A percentile compares a stretch with the other conserved stretches of the same genome.
These are phyloP conservation scores for Oreamnos americanus DNA, from an alignment of 2,113 vertebrate species.

Conservation along the genomic window DNA sequence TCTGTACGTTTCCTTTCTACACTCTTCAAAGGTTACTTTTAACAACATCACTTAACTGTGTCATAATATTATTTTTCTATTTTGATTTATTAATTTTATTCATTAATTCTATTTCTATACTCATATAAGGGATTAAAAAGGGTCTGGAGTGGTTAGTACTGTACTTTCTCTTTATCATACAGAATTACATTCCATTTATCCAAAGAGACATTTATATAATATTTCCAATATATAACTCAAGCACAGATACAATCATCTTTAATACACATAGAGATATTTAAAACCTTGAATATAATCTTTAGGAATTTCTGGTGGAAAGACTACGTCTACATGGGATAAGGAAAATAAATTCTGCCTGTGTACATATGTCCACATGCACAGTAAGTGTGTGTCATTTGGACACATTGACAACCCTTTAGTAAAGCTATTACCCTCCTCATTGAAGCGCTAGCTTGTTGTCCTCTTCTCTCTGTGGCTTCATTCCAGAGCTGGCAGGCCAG, in stretches of 20 bases:
- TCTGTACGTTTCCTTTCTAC: neutral
- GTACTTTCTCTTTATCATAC: neutral
- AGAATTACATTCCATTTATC: neutral
- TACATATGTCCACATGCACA: neutral
- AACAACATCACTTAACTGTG: neutral
- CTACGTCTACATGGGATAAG: neutral
- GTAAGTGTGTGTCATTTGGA: neutral
- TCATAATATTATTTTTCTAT: neutral
- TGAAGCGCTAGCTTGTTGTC: neutral
- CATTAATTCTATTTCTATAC: neutral
- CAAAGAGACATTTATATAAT: neutral
- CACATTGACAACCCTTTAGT: neutral
- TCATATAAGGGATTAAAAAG: neutral
- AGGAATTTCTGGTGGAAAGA: neutral
- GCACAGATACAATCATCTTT: neutral
- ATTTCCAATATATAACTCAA: neutral
- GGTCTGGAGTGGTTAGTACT: neutral
- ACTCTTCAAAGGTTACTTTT: neutral
- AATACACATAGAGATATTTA: neutral
- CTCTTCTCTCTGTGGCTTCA: neutral
- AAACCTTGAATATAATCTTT: neutral
- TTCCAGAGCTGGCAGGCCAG: neutral
- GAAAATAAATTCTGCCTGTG: neutral
- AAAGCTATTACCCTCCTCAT: neutral
- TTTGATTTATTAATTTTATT: neutral